Percentiles rank a stretch among this genome's conserved stretches.
These are phyloP conservation scores for Gallinago stenura DNA, from an alignment of 2,797 vertebrate genomes.

Conservation along the genomic window DNA sequence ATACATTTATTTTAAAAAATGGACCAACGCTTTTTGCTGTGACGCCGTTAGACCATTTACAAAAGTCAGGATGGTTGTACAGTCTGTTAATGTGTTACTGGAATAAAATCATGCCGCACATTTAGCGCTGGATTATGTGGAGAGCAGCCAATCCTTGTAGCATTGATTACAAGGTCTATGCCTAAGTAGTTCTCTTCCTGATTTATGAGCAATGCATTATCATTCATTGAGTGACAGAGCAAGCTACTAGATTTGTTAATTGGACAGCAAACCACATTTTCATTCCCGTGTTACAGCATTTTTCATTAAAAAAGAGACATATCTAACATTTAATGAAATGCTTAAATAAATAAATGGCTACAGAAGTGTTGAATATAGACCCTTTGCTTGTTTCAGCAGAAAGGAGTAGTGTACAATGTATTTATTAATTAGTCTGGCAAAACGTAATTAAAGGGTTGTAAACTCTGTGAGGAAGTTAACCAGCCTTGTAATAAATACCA, in stretches of 20 bases:
- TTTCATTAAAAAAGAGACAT: slow-evolving; percentile 58
- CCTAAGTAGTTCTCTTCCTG: slow-evolving; percentile 73
- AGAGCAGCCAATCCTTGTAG: slow-evolving; percentile 65
- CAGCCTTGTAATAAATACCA: slow-evolving; percentile 50
- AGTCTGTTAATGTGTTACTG: slow-evolving; percentile 79
- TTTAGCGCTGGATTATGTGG: slow-evolving; percentile 71
- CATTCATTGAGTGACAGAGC: slow-evolving; percentile 67
- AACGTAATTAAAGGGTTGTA: slow-evolving; percentile 52
- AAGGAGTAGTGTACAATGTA: neutral
- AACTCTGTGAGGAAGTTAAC: slow-evolving; percentile 42
- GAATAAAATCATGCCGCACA: slow-evolving; percentile 71
- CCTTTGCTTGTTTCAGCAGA: slow-evolving; percentile 1
- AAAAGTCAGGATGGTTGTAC: slow-evolving; percentile 67
- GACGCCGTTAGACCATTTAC: slow-evolving; percentile 52
- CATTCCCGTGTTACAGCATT: slow-evolving; percentile 46
- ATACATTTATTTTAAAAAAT: slow-evolving; percentile 60
- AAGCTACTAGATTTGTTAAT: slow-evolving; percentile 71
- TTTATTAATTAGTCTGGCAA: slow-evolving; percentile 58
- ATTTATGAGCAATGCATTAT: slow-evolving; percentile 76
- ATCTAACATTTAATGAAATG: slow-evolving; percentile 41
- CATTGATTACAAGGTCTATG: slow-evolving; percentile 72
- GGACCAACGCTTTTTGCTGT: slow-evolving; percentile 58
- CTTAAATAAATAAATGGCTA: slow-evolving; percentile 30
- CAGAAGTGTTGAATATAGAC: neutral
- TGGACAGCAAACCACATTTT: slow-evolving; percentile 65